Conservation (phyloP, 2,888 invertebrate genomes). For the Drosophila conformis region DNA sequence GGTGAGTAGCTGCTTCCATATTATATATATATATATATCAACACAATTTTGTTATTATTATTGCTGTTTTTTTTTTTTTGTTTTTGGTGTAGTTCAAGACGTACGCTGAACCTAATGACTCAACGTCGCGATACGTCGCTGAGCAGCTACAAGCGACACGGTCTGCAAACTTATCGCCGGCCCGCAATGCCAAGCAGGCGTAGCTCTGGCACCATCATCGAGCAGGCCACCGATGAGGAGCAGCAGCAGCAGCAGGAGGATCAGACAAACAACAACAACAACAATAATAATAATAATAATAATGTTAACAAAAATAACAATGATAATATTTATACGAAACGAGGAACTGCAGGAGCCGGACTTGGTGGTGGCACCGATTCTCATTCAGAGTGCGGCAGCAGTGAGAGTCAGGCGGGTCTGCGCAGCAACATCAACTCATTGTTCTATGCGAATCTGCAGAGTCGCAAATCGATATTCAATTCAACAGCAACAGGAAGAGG, state of each 20-base stretch:
- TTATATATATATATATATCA: neutral
- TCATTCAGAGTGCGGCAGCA: slow-evolving; percentile 57
- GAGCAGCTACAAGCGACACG: slow-evolving; percentile 70
- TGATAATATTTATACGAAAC: neutral
- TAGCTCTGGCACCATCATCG: slow-evolving; percentile 61
- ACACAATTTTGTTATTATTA: neutral
- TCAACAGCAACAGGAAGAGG: slow-evolving; percentile 6
- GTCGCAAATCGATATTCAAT: slow-evolving; percentile 83
- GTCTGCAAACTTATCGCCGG: slow-evolving; percentile 53
- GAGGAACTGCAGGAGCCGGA: neutral
- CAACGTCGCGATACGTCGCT: slow-evolving; percentile 50
- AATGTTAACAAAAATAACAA: slow-evolving; percentile 5
- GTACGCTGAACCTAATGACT: slow-evolving; percentile 77
- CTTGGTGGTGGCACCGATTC: slow-evolving; percentile 37
- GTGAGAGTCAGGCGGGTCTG: slow-evolving; percentile 37
- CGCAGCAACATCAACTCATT: slow-evolving; percentile 59
- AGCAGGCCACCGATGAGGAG: slow-evolving; percentile 41
- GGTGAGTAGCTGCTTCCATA: slow-evolving; percentile 26
- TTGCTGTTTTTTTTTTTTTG: neutral
- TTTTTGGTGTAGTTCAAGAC: slow-evolving; percentile 71
- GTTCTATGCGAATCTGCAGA: slow-evolving; percentile 84
- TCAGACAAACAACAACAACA: slow-evolving; percentile 49
- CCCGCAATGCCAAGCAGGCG: slow-evolving; percentile 42
- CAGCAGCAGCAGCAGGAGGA: slow-evolving; percentile 21
- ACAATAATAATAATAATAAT: slow-evolving; percentile 27